Evolutionary conservation across 2,888 invertebrate species (phyloP), one percentile per base, ranked within the genome.

Genomic region (Tholera decimalis): DNA sequence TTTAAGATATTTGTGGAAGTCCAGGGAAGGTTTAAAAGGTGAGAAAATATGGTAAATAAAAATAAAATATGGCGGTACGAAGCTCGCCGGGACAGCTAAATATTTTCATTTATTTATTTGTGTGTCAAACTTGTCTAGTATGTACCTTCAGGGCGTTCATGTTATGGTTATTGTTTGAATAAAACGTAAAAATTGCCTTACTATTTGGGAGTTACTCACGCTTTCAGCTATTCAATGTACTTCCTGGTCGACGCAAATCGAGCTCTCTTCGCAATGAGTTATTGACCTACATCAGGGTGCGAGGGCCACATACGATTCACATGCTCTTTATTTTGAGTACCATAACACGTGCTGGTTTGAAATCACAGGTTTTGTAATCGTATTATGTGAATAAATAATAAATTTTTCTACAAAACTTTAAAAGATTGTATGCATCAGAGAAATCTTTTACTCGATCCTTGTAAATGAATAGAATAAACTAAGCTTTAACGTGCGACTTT

Each of bases 181-280:
- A 75, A 73, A 78, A 64, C 57, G 73, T 70, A 73, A 70, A 80
- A 79, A 82, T 77, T 79, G 79, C 74, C 65, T 80, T n/a, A 79
- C 67, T 72, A 62, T 75, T 77, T 76, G 55, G 62, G 74, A 83
- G 49, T 85, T 89, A 89, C 89, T 86, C 89, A 89, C 89, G 88
- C 88, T 89, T 89, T 89, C 88, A 79, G 84, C 81, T 51, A 82
- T 87, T 87, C 80, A 85, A 79, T 85, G 83, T 80, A 84, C 80
- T 89, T 85, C 88, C 85, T 84, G 69, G 56, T 79, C 55, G 69
- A 64, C 69, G 70, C 74, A 77, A 74, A 67, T 61, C 64, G 35
- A 59, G 62, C 55, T 51, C 55, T 53, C 72, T 53, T 72, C 46
- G 51, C 62, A 60, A 49, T 76, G 57, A 86, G 84, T 87, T 82